Percentiles rank a stretch among this genome's conserved stretches.
phyloP scores from a whole-genome alignment of 2,113 vertebrate species.

The Pelusios castaneus region DNA sequence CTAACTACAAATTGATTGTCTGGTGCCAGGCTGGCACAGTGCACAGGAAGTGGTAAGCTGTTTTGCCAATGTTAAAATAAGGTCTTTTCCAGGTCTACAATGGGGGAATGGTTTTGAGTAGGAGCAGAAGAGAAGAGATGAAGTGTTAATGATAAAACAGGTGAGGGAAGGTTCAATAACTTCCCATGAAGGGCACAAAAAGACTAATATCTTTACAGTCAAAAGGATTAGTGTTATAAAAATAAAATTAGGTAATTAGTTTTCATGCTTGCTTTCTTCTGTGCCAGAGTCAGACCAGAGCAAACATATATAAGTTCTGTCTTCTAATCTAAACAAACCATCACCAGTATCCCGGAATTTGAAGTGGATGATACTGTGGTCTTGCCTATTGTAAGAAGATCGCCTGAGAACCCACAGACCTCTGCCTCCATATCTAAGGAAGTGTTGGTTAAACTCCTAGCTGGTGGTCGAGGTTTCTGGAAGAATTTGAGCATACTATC shows the following conservation, averaged over 20 bases:
- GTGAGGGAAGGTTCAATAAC: accelerated
- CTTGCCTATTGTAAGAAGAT: neutral
- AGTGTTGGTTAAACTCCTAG: neutral
- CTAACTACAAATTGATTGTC: neutral
- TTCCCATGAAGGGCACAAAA: neutral
- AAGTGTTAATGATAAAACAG: neutral
- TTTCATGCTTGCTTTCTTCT: neutral
- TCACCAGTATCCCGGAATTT: neutral
- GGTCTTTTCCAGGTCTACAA: neutral
- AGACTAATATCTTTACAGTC: neutral
- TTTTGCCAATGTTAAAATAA: neutral
- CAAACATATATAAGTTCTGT: neutral
- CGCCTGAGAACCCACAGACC: neutral
- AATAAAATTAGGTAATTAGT: accelerated
- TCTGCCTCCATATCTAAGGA: neutral
- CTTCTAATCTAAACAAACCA: accelerated
- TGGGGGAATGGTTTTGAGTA: neutral
- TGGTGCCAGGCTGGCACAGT: neutral
- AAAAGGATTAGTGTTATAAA: neutral
- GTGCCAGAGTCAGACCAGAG: neutral
- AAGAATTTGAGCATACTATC: neutral
- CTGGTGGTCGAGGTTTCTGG: neutral
- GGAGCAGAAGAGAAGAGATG: neutral
- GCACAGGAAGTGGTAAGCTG: neutral
- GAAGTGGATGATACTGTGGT: neutral